Evolutionary conservation across 1,140 invertebrate species (phyloP), one percentile per base, ranked within the genome.

Genomic region (Druon quercuslanigerum): DNA sequence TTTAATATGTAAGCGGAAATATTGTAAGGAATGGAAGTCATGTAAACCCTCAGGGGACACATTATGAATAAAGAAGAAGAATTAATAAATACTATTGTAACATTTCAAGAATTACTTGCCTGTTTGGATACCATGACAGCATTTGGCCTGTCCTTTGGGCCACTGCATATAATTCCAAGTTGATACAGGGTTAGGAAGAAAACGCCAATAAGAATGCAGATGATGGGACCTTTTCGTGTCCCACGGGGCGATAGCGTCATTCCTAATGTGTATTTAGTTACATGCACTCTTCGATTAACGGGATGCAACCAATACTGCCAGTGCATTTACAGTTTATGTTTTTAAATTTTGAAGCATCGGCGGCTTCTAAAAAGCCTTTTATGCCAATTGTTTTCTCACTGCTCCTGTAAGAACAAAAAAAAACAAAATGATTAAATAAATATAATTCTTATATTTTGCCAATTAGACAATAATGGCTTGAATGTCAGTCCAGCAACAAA

Each of bases 121-220:
- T 91, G 89, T 83, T 90, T 91, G 50, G 90, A 81, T 13, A 91
- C 76, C 90, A 91, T 91, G 17, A 90, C 75, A 0, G 88, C 80
- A 20, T 83, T 84, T 13, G 88, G 86, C 77, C 81, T 82, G 25
- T 90, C 86, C 71, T 90, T 91, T 17, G 79, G 74, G 13, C 81
- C 84, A 14, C 85, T 85, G 71, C 90, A 91, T 57, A 91, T 91
- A 73, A 91, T 88, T 16, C 90, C 90, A 13, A 91, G 86, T 60
- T 91, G 89, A 76, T 91, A 91, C 2, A 91, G 87, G n/a, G 85
- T 85, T 54, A 91, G 86, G 19, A 91, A 60, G 20, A 89, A 85
- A 13, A 90, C 70, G 11, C 91, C 79, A 1, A 81, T 87, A 14
- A 88, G 75, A 81, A 91, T 86, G 74, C 89, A 90, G 60, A 90